Percentiles rank a stretch among this genome's conserved stretches.
Conservation (phyloP, 2,797 vertebrate genomes). For the Acanthurus lineatus region DNA sequence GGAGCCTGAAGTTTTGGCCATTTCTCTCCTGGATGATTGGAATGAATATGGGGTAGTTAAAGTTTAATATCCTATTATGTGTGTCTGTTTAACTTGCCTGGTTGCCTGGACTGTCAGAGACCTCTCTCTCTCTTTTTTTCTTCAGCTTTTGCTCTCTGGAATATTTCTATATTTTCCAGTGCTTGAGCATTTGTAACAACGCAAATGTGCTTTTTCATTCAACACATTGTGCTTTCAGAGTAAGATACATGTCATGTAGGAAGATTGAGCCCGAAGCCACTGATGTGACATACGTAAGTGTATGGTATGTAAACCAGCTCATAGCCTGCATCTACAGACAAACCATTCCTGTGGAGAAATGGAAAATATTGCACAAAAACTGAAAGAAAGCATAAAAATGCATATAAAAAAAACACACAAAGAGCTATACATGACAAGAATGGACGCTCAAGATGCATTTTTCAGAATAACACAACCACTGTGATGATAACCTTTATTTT, state of each 20-base stretch:
- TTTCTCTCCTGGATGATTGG: slow-evolving; percentile 84
- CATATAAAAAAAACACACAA: neutral
- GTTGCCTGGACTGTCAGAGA: slow-evolving; percentile 71
- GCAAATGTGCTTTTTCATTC: slow-evolving; percentile 53
- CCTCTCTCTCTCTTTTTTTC: slow-evolving; percentile 45
- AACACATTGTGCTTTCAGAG: slow-evolving; percentile 41
- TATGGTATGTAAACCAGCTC: slow-evolving; percentile 29
- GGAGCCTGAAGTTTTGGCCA: slow-evolving; percentile 80
- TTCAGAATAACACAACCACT: neutral
- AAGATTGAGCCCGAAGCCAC: slow-evolving; percentile 16
- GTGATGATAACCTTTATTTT: neutral
- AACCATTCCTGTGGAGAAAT: slow-evolving; percentile 6
- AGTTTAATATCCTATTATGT: slow-evolving; percentile 88
- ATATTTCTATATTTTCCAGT: slow-evolving; percentile 68
- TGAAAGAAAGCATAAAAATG: slow-evolving; percentile 8
- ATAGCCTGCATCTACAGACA: slow-evolving; percentile 4
- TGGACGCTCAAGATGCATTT: neutral
- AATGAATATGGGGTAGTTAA: slow-evolving; percentile 87
- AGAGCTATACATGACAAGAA: neutral
- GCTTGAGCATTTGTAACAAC: slow-evolving; percentile 41
- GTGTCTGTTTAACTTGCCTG: slow-evolving; percentile 84
- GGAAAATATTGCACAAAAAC: slow-evolving; percentile 33
- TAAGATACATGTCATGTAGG: slow-evolving; percentile 65
- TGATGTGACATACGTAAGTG: slow-evolving; percentile 39
- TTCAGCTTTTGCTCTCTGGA: slow-evolving; percentile 38